These are phyloP conservation scores for Echinometra lucunter DNA, from an alignment of 53 echinoderm and acorn worm genomes.

Conservation along the genomic window DNA sequence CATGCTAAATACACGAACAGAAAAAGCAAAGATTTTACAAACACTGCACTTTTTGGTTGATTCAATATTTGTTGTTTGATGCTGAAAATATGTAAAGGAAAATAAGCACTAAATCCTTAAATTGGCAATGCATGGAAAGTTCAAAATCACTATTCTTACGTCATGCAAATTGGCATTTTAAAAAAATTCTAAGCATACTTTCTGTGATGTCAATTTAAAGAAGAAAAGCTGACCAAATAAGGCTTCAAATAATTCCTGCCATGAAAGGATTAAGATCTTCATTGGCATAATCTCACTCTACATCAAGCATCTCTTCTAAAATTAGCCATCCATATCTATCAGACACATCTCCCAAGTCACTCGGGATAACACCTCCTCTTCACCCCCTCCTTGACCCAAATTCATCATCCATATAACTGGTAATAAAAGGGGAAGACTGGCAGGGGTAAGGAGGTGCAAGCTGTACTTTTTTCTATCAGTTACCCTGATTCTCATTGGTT, in stretches of 20 bases:
- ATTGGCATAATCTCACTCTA: neutral
- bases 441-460: neutral
- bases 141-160: too few species aligned
- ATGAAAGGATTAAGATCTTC: neutral
- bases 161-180: too few species aligned
- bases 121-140: too few species aligned
- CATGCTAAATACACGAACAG: too few species aligned
- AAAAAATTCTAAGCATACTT: too few species aligned
- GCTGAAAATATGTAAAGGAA: too few species aligned
- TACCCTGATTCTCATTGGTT: too few species aligned
- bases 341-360: neutral
- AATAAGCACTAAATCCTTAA: too few species aligned
- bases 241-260: too few species aligned
- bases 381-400: constrained; percentile 40
- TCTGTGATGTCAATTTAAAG: too few species aligned
- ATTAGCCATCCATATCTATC: constrained; percentile 6
- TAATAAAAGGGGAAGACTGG: neutral
- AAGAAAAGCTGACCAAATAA: too few species aligned
- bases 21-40: too few species aligned
- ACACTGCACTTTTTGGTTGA: neutral
- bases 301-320: constrained; percentile 19
- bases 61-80: neutral
- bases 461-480: neutral
- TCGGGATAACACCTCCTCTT: neutral
- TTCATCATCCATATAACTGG: neutral